A percentile compares a stretch with the other conserved stretches of the same genome.
These are phyloP conservation scores for Ascaphus truei DNA, from an alignment of 2,113 vertebrate species.

Conservation along the genomic window DNA sequence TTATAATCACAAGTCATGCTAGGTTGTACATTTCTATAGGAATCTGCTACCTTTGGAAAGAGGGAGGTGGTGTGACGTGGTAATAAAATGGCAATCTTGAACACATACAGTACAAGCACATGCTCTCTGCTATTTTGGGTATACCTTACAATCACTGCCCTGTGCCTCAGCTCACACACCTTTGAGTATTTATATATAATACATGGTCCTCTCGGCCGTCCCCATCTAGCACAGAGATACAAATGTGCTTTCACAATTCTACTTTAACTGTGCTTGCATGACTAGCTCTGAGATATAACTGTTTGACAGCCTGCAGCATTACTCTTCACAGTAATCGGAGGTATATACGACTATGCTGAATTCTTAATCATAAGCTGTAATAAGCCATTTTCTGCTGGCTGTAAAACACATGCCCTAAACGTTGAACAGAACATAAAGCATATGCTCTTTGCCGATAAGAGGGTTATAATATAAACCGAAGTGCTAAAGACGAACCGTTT, in stretches of 20 bases:
- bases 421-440: slow-evolving; percentile 10
- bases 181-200: too few species aligned
- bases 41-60: too few species aligned
- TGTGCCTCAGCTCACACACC: too few species aligned
- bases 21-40: too few species aligned
- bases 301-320: not conserved
- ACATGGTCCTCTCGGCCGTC: too few species aligned
- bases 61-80: too few species aligned
- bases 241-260: not conserved
- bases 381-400: slow-evolving; percentile 5
- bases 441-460: not conserved
- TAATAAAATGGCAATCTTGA: not conserved
- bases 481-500: not conserved
- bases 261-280: not conserved
- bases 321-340: not conserved
- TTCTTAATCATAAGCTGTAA: not conserved
- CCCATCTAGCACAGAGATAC: too few species aligned
- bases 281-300: not conserved
- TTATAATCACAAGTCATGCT: too few species aligned
- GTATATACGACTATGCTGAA: not conserved
- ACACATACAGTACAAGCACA: too few species aligned
- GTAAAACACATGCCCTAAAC: slow-evolving; percentile 12
- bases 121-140: too few species aligned
- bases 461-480: not conserved
- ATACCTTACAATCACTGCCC: too few species aligned